phyloP scores from a whole-genome alignment of 2,888 invertebrate species.

The Drosophila algonquin region DNA sequence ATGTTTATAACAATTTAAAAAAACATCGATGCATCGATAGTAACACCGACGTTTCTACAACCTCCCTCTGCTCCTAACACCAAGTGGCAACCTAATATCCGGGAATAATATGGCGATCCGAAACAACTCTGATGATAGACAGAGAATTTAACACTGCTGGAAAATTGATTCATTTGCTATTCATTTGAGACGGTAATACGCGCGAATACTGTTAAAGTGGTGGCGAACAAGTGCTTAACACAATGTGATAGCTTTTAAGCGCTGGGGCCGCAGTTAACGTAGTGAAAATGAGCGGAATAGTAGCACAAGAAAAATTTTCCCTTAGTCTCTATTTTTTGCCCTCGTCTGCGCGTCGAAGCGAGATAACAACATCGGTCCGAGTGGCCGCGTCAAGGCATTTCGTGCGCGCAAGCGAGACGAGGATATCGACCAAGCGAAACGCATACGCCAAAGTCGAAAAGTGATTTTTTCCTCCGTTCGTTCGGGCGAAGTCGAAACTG shows the following conservation, averaged over 20 bases:
- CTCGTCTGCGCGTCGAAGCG: slow-evolving; percentile 69
- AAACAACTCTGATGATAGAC: slow-evolving; percentile 74
- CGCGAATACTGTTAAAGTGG: slow-evolving; percentile 60
- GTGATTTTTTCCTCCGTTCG: slow-evolving; percentile 74
- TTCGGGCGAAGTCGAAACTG: slow-evolving; percentile 80
- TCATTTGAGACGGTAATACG: slow-evolving; percentile 75
- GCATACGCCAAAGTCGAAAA: slow-evolving; percentile 62
- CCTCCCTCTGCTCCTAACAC: background rate
- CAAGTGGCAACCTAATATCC: slow-evolving; percentile 45
- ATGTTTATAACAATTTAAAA: no score
- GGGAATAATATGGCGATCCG: slow-evolving; percentile 78
- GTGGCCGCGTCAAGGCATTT: slow-evolving; percentile 34
- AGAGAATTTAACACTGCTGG: slow-evolving; percentile 74
- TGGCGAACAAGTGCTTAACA: slow-evolving; percentile 38
- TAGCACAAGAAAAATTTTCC: slow-evolving; percentile 68
- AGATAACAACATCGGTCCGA: slow-evolving; percentile 34
- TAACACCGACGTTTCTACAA: no score
- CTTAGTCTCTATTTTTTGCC: slow-evolving; percentile 69
- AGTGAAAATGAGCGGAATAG: slow-evolving; percentile 56
- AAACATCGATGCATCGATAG: slow-evolving; percentile 22
- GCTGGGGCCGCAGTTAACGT: slow-evolving; percentile 22
- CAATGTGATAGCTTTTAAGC: slow-evolving; percentile 53
- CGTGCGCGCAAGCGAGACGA: slow-evolving; percentile 46
- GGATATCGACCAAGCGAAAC: slow-evolving; percentile 48
- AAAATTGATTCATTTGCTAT: slow-evolving; percentile 74